A percentile compares a stretch with the other conserved stretches of the same genome.
Conservation (phyloP, 2,113 vertebrate species). For the Semnopithecus entellus region DNA sequence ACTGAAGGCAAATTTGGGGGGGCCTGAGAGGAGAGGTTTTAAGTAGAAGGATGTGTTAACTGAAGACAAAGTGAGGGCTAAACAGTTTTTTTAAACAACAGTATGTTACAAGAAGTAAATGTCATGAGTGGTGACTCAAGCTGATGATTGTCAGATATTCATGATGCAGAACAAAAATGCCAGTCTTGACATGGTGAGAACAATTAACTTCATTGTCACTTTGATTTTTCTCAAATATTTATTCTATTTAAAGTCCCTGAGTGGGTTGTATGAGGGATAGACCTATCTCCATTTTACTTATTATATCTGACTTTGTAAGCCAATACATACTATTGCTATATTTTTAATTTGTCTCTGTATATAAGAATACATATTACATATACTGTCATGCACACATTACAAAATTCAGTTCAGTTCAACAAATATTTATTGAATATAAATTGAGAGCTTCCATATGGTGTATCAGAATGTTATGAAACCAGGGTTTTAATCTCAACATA, state of each 20-base stretch:
- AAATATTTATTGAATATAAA: neutral
- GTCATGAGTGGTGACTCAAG: slow-evolving; percentile 80
- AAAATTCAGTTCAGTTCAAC: neutral
- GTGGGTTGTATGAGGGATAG: slow-evolving; percentile 63
- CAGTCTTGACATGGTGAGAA: slow-evolving; percentile 67
- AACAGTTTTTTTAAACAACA: slow-evolving; percentile 1
- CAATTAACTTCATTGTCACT: slow-evolving; percentile 71
- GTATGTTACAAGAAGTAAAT: slow-evolving; percentile 71
- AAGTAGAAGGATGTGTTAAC: neutral
- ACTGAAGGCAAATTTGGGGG: neutral
- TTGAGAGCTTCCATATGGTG: neutral
- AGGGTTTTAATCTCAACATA: neutral
- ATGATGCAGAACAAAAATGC: slow-evolving; percentile 73
- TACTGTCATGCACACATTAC: neutral
- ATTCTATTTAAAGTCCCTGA: slow-evolving; percentile 70
- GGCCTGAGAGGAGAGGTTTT: neutral
- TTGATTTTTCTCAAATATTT: slow-evolving; percentile 70
- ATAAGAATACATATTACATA: neutral
- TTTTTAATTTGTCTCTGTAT: neutral
- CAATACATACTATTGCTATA: neutral
- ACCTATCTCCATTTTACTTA: slow-evolving; percentile 36
- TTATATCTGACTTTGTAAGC: slow-evolving; percentile 30
- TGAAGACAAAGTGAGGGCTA: neutral
- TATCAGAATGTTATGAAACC: neutral
- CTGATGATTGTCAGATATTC: slow-evolving; percentile 79